These are phyloP conservation scores for Zhuqinia jingwanae DNA, from an alignment of 2,888 invertebrate species.

Conservation along the genomic window DNA sequence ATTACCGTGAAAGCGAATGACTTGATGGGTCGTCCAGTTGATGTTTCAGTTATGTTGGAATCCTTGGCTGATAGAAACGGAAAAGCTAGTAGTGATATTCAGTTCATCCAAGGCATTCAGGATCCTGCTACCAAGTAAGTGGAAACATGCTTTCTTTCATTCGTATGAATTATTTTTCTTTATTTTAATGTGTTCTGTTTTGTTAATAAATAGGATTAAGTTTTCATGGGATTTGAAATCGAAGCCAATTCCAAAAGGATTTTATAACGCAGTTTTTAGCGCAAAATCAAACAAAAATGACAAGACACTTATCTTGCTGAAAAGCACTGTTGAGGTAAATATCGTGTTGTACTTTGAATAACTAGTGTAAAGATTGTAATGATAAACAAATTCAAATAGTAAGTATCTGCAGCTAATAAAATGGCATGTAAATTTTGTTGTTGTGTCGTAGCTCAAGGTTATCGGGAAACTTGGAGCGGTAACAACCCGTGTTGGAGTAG, in stretches of 20 bases:
- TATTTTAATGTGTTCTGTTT: too few relatives aligned
- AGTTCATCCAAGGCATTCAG: constrained; percentile 76
- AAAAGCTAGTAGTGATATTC: constrained; percentile 72
- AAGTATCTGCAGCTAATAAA: too few relatives aligned
- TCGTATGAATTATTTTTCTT: too few relatives aligned
- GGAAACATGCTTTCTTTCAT: neutral
- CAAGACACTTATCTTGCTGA: constrained; percentile 81
- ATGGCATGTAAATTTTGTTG: too few relatives aligned
- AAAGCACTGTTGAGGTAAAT: constrained; percentile 78
- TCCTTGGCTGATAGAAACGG: constrained; percentile 68
- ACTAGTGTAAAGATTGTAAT: too few relatives aligned
- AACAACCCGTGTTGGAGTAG: constrained; percentile 91
- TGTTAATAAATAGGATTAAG: constrained; percentile 83
- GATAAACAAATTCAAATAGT: too few relatives aligned
- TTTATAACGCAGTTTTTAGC: constrained; percentile 86
- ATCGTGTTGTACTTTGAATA: too few relatives aligned
- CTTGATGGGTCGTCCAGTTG: constrained; percentile 87
- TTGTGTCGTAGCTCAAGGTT: constrained; percentile 86
- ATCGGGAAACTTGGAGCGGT: constrained; percentile 89
- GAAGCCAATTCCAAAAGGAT: constrained; percentile 89
- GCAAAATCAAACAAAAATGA: constrained; percentile 75
- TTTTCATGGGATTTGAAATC: constrained; percentile 89
- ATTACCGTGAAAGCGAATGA: constrained; percentile 87
- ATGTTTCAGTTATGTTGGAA: constrained; percentile 79
- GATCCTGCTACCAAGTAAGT: constrained; percentile 73